These are phyloP conservation scores for Nannospalax galili DNA, from an alignment of 2,113 vertebrate genomes.

Conservation along the genomic window DNA sequence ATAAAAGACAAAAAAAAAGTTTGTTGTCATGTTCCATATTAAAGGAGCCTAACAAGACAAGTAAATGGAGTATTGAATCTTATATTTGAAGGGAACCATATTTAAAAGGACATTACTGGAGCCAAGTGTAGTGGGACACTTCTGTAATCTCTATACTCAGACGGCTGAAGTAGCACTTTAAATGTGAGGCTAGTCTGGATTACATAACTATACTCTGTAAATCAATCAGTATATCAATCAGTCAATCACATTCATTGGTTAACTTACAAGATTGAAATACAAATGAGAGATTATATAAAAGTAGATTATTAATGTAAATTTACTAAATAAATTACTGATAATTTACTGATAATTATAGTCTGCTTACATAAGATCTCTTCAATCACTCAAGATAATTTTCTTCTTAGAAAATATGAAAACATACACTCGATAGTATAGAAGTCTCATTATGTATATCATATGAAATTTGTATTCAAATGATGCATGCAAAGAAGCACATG, in stretches of 20 bases:
- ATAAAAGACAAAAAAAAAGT: not conserved
- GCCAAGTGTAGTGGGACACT: accelerated
- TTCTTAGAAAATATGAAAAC: not conserved
- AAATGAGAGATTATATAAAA: slow-evolving; percentile 32
- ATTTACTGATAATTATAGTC: not conserved
- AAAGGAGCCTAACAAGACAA: not conserved
- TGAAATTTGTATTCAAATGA: slow-evolving; percentile 4
- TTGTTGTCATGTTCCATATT: not conserved
- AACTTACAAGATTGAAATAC: not conserved
- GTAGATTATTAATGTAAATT: not conserved
- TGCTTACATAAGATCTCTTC: not conserved
- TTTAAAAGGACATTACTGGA: not conserved
- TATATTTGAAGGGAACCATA: not conserved
- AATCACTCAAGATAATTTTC: not conserved
- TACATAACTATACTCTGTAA: not conserved
- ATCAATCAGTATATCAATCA: not conserved
- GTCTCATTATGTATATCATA: not conserved
- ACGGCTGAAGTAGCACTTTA: not conserved
- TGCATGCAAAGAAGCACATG: not conserved
- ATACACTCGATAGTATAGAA: not conserved
- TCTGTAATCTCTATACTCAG: too few relatives aligned
- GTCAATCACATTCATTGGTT: not conserved
- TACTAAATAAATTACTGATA: too few relatives aligned
- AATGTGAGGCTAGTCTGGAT: not conserved
- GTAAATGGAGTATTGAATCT: not conserved